Percentiles rank a stretch among this genome's conserved stretches.
These are phyloP conservation scores for Pseudomyrmex sp. DNA, from an alignment of 1,140 invertebrate genomes.

Conservation along the genomic window DNA sequence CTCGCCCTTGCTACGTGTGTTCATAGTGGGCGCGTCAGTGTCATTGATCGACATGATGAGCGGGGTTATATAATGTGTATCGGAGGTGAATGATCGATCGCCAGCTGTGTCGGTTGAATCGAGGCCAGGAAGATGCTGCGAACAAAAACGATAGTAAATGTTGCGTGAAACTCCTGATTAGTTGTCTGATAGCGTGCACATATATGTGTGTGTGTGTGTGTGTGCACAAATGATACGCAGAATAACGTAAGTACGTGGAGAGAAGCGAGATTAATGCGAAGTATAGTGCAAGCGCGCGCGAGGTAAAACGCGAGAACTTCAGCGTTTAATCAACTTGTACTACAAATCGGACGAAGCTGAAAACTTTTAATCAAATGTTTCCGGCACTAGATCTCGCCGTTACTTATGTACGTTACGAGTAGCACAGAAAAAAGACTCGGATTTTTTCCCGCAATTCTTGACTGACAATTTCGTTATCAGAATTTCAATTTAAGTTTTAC, in stretches of 20 bases:
- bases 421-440: background rate
- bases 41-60: slow-evolving; percentile 58
- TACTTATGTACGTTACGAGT: too few relatives aligned
- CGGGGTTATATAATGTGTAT: slow-evolving; percentile 59
- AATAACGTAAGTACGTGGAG: background rate
- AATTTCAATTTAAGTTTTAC: slow-evolving; percentile 12
- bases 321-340: slow-evolving; percentile 35
- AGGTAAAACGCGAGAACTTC: slow-evolving; percentile 17
- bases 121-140: slow-evolving; percentile 24
- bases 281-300: background rate
- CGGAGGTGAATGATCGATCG: slow-evolving; percentile 30
- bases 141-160: slow-evolving; percentile 56
- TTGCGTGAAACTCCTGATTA: slow-evolving; percentile 53
- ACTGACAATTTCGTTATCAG: slow-evolving; percentile 34
- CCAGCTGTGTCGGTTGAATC: slow-evolving; percentile 34
- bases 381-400: too few relatives aligned
- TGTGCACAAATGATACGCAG: background rate
- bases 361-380: slow-evolving; percentile 47
- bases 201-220: too few relatives aligned
- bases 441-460: background rate
- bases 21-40: slow-evolving; percentile 47
- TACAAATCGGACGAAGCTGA: background rate
- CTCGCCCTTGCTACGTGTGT: background rate
- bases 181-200: background rate
- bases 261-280: slow-evolving; percentile 17